Evolutionary conservation across 2,888 invertebrate genomes (phyloP), one percentile per base, ranked within the genome.

Genomic region (Cantharis rufa): DNA sequence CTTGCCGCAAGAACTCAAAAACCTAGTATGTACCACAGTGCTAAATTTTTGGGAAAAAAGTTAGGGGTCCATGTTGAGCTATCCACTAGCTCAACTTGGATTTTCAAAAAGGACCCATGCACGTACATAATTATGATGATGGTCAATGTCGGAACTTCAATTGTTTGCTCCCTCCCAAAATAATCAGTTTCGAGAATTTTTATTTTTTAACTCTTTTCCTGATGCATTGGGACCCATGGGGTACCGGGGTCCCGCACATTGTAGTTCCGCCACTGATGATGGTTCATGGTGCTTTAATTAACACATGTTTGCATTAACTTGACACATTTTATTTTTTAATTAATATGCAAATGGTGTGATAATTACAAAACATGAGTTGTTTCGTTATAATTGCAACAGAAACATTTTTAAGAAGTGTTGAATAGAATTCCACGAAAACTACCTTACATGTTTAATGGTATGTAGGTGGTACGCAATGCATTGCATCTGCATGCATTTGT

Each of bases 401-500:
- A 66, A 66, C 24, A 24, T 18, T 66, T 66, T 66, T 66, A 66
- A 71, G 21, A 71, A 15, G 28, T 48, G 21, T 69, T 69, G 70
- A 74, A 74, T 74, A 70, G 63, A 70, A 62, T 74, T 74, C 74
- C 32, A 63, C 28, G 74, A 74, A 73, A 69, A 69, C 70, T 70
- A 69, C 62, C 24, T 61, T 64, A 76, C 71, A 71, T 68, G 70
- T 62, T 64, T 18, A 69, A 69, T 27, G 62, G 15, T 71, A 66
- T 70, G 76, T 76, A 76, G 70, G 72, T 63, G 70, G 72, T 76
- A 71, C 71, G 73, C 76, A 73, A 73, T 73, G 76, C 76, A 73
- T 72, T 73, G 73, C 72, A 76, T 70, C 73, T 76, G 76, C 76
- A 76, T 76, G 72, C 76, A 73, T 76, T 76, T 76, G 70, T 76